Conservation (phyloP, 2,113 vertebrate species). For the Cyphomyrus discorhynchus region DNA sequence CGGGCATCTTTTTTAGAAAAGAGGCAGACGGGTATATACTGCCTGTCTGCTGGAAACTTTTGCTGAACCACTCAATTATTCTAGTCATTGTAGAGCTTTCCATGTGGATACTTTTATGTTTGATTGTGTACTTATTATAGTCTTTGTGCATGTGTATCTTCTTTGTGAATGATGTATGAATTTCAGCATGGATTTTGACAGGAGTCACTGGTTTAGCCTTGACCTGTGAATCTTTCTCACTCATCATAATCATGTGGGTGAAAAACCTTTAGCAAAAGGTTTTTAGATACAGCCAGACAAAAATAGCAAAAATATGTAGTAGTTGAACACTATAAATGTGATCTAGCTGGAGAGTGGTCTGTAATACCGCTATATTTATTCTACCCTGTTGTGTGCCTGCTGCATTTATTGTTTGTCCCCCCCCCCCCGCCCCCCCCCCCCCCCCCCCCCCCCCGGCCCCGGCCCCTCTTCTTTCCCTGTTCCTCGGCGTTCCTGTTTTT, state of each 20-base stretch:
- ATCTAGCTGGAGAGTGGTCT: too few species aligned
- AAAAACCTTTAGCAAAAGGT: neutral
- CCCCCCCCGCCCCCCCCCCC: neutral
- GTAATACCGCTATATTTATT: neutral
- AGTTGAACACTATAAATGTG: neutral
- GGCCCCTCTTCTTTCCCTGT: too few species aligned
- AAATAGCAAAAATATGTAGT: neutral
- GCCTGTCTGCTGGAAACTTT: neutral
- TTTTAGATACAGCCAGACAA: neutral
- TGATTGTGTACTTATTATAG: neutral
- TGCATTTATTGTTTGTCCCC: neutral
- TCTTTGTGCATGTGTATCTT: neutral
- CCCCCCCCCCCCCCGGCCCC: too few species aligned
- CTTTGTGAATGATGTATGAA: neutral
- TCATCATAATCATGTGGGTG: neutral
- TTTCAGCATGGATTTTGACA: neutral
- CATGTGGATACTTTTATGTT: neutral
- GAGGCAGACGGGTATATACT: neutral
- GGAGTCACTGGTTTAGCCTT: neutral
- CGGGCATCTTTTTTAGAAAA: neutral
- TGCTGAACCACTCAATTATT: neutral
- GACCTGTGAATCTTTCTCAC: neutral
- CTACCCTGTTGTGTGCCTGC: neutral
- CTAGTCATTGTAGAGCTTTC: neutral
- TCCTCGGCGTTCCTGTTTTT: too few species aligned